These are phyloP conservation scores for Coilia nasus DNA, from an alignment of 2,797 vertebrate species.

Conservation along the genomic window DNA sequence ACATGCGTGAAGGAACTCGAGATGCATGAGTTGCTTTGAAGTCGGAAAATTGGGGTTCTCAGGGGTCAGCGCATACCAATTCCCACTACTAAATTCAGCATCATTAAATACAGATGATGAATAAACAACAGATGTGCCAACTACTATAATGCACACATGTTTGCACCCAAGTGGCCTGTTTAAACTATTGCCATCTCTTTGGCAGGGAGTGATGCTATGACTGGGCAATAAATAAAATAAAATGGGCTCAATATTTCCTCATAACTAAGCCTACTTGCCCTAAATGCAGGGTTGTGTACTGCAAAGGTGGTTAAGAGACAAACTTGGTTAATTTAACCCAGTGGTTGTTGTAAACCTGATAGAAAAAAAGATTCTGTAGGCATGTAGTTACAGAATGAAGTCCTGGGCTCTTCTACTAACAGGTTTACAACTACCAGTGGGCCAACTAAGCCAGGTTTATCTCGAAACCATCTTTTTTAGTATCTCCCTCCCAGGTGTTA, in stretches of 20 bases:
- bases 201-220: neutral
- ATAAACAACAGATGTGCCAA: conserved; percentile 23
- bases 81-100: neutral
- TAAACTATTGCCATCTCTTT: neutral
- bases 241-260: no score
- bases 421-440: no score
- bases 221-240: neutral
- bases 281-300: no score
- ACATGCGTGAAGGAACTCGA: neutral
- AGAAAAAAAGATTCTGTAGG: no score
- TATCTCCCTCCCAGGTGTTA: neutral
- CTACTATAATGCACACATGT: conserved; percentile 35
- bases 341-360: no score
- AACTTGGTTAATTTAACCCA: no score
- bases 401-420: no score
- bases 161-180: conserved; percentile 49
- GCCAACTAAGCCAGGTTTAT: no score
- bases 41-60: conserved; percentile 19
- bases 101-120: conserved; percentile 19
- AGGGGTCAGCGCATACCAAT: conserved; percentile 1
- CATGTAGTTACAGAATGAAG: no score
- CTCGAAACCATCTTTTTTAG: neutral
- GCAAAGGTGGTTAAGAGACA: no score
- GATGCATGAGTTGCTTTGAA: conserved; percentile 16
- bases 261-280: no score